A percentile compares a stretch with the other conserved stretches of the same genome.
Conservation (phyloP, 2,888 invertebrate genomes). For the Ophonus ardosiacus region DNA sequence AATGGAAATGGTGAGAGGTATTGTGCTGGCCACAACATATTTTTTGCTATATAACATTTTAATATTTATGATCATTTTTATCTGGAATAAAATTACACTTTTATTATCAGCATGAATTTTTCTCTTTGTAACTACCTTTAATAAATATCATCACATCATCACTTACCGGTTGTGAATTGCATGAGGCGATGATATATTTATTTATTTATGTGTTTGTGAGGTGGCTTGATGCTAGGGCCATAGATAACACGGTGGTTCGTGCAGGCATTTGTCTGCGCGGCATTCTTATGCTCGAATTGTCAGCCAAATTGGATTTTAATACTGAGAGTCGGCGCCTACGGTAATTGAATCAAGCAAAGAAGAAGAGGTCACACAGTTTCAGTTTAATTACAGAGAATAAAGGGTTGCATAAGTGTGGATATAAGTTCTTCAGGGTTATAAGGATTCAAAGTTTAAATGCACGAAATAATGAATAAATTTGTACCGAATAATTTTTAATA, state of each 20-base stretch:
- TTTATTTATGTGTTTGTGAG: slow-evolving; percentile 22
- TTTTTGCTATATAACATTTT: neutral
- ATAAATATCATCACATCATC: slow-evolving; percentile 9
- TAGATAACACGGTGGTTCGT: slow-evolving; percentile 22
- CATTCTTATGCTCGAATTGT: slow-evolving; percentile 61
- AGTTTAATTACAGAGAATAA: neutral
- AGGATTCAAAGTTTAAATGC: too few species aligned
- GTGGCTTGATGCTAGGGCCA: neutral
- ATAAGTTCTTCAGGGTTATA: neutral
- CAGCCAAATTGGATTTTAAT: slow-evolving; percentile 60
- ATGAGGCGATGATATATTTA: slow-evolving; percentile 19
- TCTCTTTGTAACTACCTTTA: neutral
- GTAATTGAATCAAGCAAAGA: slow-evolving; percentile 49
- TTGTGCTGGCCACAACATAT: too few species aligned
- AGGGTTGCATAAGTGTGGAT: neutral
- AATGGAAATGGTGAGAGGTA: too few species aligned
- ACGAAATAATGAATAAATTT: too few species aligned
- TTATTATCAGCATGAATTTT: neutral
- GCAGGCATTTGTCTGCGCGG: slow-evolving; percentile 50
- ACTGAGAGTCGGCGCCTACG: slow-evolving; percentile 25
- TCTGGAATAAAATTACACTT: neutral
- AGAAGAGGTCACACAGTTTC: neutral
- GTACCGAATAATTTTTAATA: too few species aligned
- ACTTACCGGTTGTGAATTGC: neutral
- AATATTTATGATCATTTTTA: neutral